Percentiles rank a stretch among this genome's conserved stretches.
phyloP scores from a whole-genome alignment of 1,140 invertebrate genomes.

The Atta cephalotes region DNA sequence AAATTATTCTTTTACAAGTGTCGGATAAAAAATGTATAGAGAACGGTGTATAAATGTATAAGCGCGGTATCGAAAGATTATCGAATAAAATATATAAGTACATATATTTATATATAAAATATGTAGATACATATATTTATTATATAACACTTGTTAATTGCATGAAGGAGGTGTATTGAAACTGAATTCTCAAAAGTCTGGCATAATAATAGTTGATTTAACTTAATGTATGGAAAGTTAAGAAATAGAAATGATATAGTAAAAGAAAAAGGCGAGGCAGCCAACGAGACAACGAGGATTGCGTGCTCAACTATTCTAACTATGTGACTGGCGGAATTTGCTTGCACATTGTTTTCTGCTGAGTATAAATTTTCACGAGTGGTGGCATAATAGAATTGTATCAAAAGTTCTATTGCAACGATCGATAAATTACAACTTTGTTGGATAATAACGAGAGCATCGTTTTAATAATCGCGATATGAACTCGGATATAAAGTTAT shows the following conservation, averaged over 20 bases:
- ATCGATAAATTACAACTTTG: constrained; percentile 43
- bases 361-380: constrained; percentile 46
- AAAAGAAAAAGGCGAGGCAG: constrained; percentile 1
- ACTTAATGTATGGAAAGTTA: constrained; percentile 16
- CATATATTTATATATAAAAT: background rate
- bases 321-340: constrained; percentile 55
- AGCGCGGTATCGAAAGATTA: background rate
- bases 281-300: constrained; percentile 37
- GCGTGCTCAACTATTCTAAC: constrained; percentile 53
- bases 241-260: constrained; percentile 19
- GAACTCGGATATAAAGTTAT: constrained; percentile 17
- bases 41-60: too few relatives aligned
- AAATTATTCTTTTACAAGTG: background rate
- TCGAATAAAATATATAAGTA: background rate
- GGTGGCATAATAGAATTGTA: constrained; percentile 37
- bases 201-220: constrained; percentile 5
- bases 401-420: background rate
- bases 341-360: constrained; percentile 35
- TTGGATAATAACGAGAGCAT: background rate
- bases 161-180: background rate
- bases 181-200: background rate
- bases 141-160: background rate
- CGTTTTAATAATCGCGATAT: constrained; percentile 30
- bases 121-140: background rate
- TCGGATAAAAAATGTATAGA: background rate